These are phyloP conservation scores for Ptychoptera albimana DNA, from an alignment of 2,888 invertebrate species.

Conservation along the genomic window DNA sequence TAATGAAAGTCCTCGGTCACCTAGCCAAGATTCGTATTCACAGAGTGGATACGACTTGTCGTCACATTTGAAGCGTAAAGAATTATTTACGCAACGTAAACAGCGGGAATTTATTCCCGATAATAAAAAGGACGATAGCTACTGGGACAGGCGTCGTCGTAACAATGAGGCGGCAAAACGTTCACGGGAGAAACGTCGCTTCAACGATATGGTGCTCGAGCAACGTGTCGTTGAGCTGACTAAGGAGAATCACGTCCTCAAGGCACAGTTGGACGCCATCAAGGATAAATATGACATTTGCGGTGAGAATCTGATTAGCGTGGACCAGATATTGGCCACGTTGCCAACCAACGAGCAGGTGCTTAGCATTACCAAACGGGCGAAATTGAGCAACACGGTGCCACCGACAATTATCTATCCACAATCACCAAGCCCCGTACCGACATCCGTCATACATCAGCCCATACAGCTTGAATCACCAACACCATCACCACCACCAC, in stretches of 20 bases:
- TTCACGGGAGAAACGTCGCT: conserved; percentile 88
- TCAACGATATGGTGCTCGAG: conserved; percentile 93
- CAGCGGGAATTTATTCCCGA: conserved; percentile 95
- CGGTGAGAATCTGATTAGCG: conserved; percentile 71
- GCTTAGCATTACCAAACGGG: conserved; percentile 63
- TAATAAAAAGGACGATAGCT: conserved; percentile 90
- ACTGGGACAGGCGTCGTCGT: conserved; percentile 89
- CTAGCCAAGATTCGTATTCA: conserved; percentile 28
- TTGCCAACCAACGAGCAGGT: conserved; percentile 74
- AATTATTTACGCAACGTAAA: conserved; percentile 77
- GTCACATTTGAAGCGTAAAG: conserved; percentile 47
- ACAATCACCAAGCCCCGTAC: conserved; percentile 37
- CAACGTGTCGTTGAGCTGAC: conserved; percentile 86
- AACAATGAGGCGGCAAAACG: conserved; percentile 97
- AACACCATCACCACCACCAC: conserved; percentile 9
- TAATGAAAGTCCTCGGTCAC: conserved; percentile 16
- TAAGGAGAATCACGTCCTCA: conserved; percentile 87
- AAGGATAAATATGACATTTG: conserved; percentile 86
- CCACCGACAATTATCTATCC: conserved; percentile 39
- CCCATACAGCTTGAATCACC: conserved; percentile 21
- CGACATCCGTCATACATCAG: conserved; percentile 44
- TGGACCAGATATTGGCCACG: conserved; percentile 77
- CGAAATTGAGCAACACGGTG: conserved; percentile 30
- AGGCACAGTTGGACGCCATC: conserved; percentile 82
- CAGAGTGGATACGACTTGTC: conserved; percentile 33